Evolutionary conservation across 2,888 invertebrate species (phyloP).

Genomic region (Dendrolimus pini): DNA sequence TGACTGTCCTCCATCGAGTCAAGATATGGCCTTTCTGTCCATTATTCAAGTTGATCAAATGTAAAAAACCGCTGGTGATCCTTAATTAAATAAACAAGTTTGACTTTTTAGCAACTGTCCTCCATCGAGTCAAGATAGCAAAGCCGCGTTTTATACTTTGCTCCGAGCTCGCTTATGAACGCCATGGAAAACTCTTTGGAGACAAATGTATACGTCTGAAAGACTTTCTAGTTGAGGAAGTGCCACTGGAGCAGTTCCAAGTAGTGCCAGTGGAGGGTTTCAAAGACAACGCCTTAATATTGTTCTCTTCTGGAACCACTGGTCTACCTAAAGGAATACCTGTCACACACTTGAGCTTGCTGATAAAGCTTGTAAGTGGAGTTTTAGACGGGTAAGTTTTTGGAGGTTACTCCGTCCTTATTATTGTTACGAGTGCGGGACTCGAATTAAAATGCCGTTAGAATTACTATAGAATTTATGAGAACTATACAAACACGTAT

Average conservation of each 20-base stretch:
- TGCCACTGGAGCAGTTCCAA: neutral
- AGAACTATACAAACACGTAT: too few species aligned
- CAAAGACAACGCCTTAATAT: neutral
- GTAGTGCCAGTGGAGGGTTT: constrained; percentile 1
- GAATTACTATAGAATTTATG: too few species aligned
- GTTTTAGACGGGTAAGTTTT: too few species aligned
- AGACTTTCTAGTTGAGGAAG: constrained; percentile 6
- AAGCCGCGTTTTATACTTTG: constrained; percentile 28
- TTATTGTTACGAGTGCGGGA: too few species aligned
- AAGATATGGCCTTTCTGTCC: too few species aligned
- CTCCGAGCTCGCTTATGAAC: constrained; percentile 15
- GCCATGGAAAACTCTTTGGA: constrained; percentile 13
- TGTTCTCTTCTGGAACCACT: constrained; percentile 4
- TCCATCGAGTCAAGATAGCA: constrained; percentile 19
- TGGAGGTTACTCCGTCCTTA: too few species aligned
- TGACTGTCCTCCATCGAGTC: constrained; percentile 18
- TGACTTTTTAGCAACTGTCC: constrained; percentile 17
- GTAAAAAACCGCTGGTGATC: neutral
- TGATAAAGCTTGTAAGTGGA: constrained; percentile 1
- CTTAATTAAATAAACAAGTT: neutral
- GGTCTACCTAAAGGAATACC: constrained; percentile 3
- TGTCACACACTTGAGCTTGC: constrained; percentile 8
- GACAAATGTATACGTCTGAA: constrained; percentile 7
- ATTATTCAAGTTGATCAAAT: neutral
- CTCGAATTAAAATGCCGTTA: too few species aligned